These are phyloP conservation scores for Colletes collaris DNA, from an alignment of 2,888 invertebrate species.

Conservation along the genomic window DNA sequence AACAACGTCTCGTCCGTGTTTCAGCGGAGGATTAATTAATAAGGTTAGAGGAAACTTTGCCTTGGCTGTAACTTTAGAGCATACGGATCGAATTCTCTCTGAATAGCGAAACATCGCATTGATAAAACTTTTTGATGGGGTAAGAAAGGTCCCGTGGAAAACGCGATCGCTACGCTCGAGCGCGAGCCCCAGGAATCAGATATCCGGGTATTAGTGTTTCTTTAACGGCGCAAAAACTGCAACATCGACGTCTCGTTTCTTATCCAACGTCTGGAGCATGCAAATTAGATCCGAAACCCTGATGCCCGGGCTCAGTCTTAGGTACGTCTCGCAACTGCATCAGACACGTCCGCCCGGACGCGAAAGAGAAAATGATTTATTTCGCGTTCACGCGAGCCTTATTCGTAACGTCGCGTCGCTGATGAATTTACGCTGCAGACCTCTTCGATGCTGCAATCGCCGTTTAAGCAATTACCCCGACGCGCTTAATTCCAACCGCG, in stretches of 20 bases:
- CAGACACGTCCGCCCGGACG: conserved; percentile 22
- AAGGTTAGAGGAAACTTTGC: no score
- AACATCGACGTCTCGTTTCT: conserved; percentile 28
- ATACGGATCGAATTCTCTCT: no score
- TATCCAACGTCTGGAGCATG: conserved; percentile 43
- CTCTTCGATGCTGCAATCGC: conserved; percentile 22
- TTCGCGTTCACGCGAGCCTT: conserved; percentile 29
- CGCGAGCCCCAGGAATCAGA: conserved; percentile 2
- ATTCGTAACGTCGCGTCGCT: conserved; percentile 31
- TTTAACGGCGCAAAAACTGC: conserved; percentile 31
- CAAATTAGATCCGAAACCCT: conserved; percentile 53
- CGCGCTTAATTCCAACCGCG: conserved; percentile 16
- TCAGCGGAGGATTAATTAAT: no score
- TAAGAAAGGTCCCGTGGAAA: no score
- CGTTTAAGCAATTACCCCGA: conserved; percentile 32
- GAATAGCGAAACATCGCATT: no score
- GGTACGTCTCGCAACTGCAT: conserved; percentile 24
- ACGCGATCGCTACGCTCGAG: no score
- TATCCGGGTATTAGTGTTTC: conserved; percentile 31
- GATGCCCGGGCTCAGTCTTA: conserved; percentile 26
- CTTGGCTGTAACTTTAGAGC: no score
- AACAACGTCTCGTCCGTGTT: no score
- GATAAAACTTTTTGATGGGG: no score
- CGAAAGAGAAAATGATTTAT: conserved; percentile 48
- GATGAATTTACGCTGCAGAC: conserved; percentile 36